Conservation (phyloP, 2,113 vertebrate genomes). For the Poecile atricapillus region DNA sequence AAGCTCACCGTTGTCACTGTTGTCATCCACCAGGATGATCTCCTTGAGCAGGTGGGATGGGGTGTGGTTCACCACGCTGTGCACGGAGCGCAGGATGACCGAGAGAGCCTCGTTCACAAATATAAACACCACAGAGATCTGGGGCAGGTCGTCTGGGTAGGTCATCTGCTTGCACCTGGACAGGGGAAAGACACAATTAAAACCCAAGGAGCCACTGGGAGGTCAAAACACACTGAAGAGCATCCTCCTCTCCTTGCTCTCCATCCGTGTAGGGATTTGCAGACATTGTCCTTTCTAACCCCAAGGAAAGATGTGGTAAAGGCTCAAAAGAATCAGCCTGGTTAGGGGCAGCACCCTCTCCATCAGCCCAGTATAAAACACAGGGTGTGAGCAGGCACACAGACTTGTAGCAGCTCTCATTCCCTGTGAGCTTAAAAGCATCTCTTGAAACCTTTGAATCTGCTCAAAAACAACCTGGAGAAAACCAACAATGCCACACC, state of each 20-base stretch:
- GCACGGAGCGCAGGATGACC: constrained; percentile 93
- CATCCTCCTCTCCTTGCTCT: neutral
- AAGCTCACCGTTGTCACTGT: constrained; percentile 90
- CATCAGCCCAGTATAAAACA: neutral
- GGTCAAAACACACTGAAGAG: neutral
- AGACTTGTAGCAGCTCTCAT: neutral
- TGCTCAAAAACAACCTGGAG: neutral
- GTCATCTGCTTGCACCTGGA: constrained; percentile 87
- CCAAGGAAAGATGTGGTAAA: neutral
- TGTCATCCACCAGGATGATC: constrained; percentile 96
- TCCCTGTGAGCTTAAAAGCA: neutral
- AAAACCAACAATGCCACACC: neutral
- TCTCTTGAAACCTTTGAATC: neutral
- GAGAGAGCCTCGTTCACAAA: constrained; percentile 96
- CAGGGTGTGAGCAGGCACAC: neutral
- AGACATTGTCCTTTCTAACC: neutral
- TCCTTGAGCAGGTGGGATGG: constrained; percentile 93
- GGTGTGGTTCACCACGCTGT: constrained; percentile 97
- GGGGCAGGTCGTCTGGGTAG: constrained; percentile 85
- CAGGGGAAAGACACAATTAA: neutral
- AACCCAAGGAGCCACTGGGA: neutral
- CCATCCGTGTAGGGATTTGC: neutral
- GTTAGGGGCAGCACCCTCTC: neutral
- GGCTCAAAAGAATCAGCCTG: neutral
- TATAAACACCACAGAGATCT: constrained; percentile 97